Evolutionary conservation across 2,888 invertebrate genomes (phyloP).

Genomic region (Drosophila yooni): DNA sequence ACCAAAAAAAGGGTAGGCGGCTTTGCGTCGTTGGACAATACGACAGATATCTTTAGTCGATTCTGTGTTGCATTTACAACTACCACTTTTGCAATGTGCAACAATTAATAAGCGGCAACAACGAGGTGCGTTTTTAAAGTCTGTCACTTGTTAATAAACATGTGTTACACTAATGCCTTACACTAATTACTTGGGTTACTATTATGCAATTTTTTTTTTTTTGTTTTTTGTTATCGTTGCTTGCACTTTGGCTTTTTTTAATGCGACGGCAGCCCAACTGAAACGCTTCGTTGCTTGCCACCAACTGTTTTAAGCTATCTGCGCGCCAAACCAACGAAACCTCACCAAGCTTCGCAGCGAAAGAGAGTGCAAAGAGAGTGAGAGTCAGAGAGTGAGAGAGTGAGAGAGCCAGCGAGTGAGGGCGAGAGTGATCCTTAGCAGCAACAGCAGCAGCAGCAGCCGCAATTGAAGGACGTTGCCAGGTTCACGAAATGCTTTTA

Average conservation of each 20-base stretch:
- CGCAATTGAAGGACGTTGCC: slow-evolving; percentile 39
- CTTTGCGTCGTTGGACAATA: slow-evolving; percentile 32
- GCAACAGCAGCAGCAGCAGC: slow-evolving; percentile 4
- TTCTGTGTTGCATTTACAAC: slow-evolving; percentile 45
- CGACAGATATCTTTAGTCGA: slow-evolving; percentile 20
- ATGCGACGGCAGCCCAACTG: slow-evolving; percentile 51
- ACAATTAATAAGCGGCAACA: slow-evolving; percentile 42
- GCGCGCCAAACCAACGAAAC: slow-evolving; percentile 39
- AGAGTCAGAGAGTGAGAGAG: slow-evolving; percentile 2
- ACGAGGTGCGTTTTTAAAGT: slow-evolving; percentile 52
- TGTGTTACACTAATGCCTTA: slow-evolving; percentile 2
- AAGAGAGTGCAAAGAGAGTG: background rate
- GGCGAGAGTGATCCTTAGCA: slow-evolving; percentile 35
- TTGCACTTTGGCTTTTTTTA: background rate
- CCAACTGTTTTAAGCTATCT: slow-evolving; percentile 52
- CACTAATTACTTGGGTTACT: slow-evolving; percentile 33
- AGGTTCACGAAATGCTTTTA: slow-evolving; percentile 20
- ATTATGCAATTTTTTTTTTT: slow-evolving; percentile 31
- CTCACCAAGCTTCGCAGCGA: slow-evolving; percentile 14
- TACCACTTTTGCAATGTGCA: slow-evolving; percentile 29
- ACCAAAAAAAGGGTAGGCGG: slow-evolving; percentile 23
- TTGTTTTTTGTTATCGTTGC: background rate
- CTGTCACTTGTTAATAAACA: background rate
- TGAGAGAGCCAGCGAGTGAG: background rate
- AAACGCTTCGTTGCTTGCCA: slow-evolving; percentile 45